Base-by-base conservation (phyloP, 1,140 invertebrate species). In the Zaprionus africanus region DNA sequence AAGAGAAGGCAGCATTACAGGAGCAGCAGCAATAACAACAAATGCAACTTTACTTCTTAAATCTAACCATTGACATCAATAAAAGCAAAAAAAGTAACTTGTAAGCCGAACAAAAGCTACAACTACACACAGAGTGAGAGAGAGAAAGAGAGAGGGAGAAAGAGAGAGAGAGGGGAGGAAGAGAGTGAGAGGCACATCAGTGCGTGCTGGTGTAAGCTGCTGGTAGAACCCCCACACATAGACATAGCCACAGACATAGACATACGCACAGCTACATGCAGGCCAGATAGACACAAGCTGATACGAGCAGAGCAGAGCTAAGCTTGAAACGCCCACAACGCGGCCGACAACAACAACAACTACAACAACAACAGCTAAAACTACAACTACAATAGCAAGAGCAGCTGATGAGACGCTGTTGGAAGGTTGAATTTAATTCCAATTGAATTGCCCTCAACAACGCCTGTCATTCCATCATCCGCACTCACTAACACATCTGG, bases 91-190 rank as follows among this genome's bases (percentile, higher is more conserved):
- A 88, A 78, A 81, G 63, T 78, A 81, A 76, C 77, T 78, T 81
- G 74, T 81, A 81, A 81, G 62, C 77, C 62, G 64, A 75, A 88
- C 80, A 83, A 83, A 80, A 78, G 71, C 59, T 72, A 65, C 77
- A 75, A 57, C 38, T 71, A 66, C 79, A 67, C 59, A 63, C 24
- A 60, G 41, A 12, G n/a, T 17, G 6, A 43, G n/a, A 4, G n/a
- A 46, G 41, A 46, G 0, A 43, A 1, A 49, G 22, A 28, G 53
- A 13, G 4, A 66, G 2, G 34, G 5, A 64, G 34, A 12, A 2
- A 17, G 6, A 9, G 6, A 43, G 41, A 17, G 41, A 26, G 26
- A 28, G 7, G 1, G 17, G 2, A 43, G 9, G 49, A 17, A 22
- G 22, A 22, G 22, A 22, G 22, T 1, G 0, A 43, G 2, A 43